Percentiles rank a stretch among this genome's conserved stretches.
Conservation (phyloP, 37 sponge, comb jelly and placozoan species). For the Chondrilla cf. caribensis region DNA sequence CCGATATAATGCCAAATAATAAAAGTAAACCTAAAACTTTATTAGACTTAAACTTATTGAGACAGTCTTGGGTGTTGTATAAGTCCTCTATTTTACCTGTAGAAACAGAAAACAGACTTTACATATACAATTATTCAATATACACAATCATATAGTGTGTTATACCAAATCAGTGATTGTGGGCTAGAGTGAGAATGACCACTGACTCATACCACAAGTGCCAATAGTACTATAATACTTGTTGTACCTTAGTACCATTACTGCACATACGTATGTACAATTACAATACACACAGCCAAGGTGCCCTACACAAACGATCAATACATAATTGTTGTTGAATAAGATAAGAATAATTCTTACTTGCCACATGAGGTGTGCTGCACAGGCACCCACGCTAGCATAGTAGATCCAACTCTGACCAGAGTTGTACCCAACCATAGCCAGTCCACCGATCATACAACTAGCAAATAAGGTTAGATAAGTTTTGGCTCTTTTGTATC, state of each 20-base stretch:
- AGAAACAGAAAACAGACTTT: not conserved
- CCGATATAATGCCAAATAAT: constrained; percentile 27
- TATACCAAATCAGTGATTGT: too few species aligned
- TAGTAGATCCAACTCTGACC: constrained; percentile 40
- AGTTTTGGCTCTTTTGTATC: constrained; percentile 26
- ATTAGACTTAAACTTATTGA: constrained; percentile 44
- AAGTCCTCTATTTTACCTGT: constrained; percentile 44
- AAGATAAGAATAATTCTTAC: constrained; percentile 6
- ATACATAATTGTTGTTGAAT: too few species aligned
- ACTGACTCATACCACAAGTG: too few species aligned
- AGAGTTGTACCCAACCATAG: constrained; percentile 20
- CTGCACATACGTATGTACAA: too few species aligned
- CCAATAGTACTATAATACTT: too few species aligned
- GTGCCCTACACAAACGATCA: not conserved
- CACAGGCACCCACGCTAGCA: constrained; percentile 7
- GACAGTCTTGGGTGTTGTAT: constrained; percentile 38
- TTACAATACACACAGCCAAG: too few species aligned
- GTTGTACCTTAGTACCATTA: too few species aligned
- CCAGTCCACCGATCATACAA: constrained; percentile 6
- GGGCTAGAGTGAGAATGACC: too few species aligned
- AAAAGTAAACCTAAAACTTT: constrained; percentile 40
- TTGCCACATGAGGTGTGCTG: constrained; percentile 35
- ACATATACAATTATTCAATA: too few species aligned
- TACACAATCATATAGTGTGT: too few species aligned
- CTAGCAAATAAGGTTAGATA: constrained; percentile 31